Conservation (phyloP, 2,888 invertebrate species). For the Nasonia oneida region DNA sequence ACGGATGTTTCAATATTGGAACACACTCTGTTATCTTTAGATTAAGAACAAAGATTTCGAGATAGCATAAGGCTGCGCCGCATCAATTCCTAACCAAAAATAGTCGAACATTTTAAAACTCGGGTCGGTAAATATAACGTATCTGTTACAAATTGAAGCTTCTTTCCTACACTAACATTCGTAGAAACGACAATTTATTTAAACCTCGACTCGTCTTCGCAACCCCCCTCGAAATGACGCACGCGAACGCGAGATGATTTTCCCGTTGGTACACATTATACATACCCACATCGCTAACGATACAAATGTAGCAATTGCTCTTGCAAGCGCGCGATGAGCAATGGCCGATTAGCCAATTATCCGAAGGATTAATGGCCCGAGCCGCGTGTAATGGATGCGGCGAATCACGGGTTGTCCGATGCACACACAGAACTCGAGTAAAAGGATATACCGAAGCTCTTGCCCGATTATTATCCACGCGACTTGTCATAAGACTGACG, state of each 20-base stretch:
- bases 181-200: slow-evolving; percentile 3
- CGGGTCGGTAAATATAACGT: not conserved
- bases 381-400: slow-evolving; percentile 43
- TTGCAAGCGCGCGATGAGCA: slow-evolving; percentile 11
- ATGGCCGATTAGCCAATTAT: slow-evolving; percentile 53
- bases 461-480: slow-evolving; percentile 36
- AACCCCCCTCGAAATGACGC: not conserved
- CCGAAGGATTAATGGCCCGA: slow-evolving; percentile 48
- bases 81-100: not conserved
- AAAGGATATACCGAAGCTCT: slow-evolving; percentile 5
- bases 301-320: slow-evolving; percentile 45
- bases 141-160: not conserved
- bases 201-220: not conserved
- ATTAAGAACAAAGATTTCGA: not conserved
- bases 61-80: not conserved
- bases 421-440: not conserved
- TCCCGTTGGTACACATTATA: not conserved
- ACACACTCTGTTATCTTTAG: not conserved
- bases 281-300: slow-evolving; percentile 36
- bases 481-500: slow-evolving; percentile 49
- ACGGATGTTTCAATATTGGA: slow-evolving; percentile 5
- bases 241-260: slow-evolving; percentile 31
- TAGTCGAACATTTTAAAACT: not conserved
- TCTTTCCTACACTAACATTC: not conserved
- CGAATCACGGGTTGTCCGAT: slow-evolving; percentile 39